phyloP scores from a whole-genome alignment of 1,140 invertebrate species.

The Neelides sp. region DNA sequence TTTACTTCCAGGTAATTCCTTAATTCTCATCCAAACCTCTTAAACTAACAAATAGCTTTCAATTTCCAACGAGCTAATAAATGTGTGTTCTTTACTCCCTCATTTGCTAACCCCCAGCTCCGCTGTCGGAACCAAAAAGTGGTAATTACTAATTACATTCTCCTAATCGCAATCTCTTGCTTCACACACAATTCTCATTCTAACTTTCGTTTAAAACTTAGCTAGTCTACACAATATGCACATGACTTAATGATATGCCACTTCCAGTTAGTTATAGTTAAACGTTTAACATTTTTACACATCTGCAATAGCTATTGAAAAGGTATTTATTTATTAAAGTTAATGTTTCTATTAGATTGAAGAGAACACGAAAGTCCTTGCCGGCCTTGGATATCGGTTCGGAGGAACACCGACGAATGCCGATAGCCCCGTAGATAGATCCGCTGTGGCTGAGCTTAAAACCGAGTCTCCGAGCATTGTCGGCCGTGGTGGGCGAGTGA shows the following conservation, averaged over 20 bases:
- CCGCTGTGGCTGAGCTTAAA: constrained; percentile 38
- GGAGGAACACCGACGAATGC: constrained; percentile 47
- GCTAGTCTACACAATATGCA: too few species aligned
- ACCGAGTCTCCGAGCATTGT: constrained; percentile 16
- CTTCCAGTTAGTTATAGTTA: too few species aligned
- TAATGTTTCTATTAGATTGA: constrained; percentile 61
- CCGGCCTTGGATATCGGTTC: constrained; percentile 67
- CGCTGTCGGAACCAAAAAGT: constrained; percentile 41
- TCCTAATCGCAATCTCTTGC: constrained; percentile 4
- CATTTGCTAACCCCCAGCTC: constrained; percentile 33
- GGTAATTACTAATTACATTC: constrained; percentile 32
- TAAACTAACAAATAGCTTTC: neutral
- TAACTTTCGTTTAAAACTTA: too few species aligned
- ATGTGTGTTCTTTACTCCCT: neutral
- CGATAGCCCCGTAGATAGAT: constrained; percentile 38
- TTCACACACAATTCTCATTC: constrained; percentile 2
- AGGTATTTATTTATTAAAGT: neutral
- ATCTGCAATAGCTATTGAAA: too few species aligned
- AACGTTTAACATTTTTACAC: too few species aligned
- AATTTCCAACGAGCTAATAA: neutral
- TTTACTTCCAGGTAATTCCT: constrained; percentile 89
- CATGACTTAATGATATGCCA: too few species aligned
- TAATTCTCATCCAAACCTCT: neutral
- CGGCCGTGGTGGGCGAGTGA: constrained; percentile 20
- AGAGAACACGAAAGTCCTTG: constrained; percentile 80